These are phyloP conservation scores for Kryptolebias ocellatus DNA, from an alignment of 2,797 vertebrate species.

Conservation along the genomic window DNA sequence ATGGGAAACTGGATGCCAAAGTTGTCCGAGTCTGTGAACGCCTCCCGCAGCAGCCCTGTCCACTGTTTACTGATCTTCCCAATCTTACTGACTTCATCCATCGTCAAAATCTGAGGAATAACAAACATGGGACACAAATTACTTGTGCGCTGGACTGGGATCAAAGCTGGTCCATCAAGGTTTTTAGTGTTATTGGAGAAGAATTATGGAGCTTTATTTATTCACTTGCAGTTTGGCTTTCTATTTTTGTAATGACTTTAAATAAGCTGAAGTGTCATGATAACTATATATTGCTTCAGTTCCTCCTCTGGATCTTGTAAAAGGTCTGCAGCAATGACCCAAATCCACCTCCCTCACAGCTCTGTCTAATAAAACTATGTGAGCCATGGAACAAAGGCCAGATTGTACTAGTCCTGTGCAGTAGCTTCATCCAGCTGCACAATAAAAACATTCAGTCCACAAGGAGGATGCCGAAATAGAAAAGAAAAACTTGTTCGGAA, in stretches of 20 bases:
- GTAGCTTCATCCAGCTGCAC: constrained; percentile 18
- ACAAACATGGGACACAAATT: constrained; percentile 35
- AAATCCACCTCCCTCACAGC: constrained; percentile 43
- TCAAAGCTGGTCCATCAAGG: constrained; percentile 13
- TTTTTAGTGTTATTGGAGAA: constrained; percentile 21
- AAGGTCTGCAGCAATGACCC: constrained; percentile 63
- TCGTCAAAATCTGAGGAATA: constrained; percentile 86
- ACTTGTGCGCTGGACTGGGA: constrained; percentile 23
- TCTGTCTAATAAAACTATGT: constrained; percentile 65
- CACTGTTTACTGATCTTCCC: constrained; percentile 98
- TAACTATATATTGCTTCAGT: constrained; percentile 60
- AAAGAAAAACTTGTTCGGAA: constrained; percentile 20
- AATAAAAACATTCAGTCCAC: constrained; percentile 2
- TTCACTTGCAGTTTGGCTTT: constrained; percentile 20
- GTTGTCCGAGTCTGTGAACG: constrained; percentile 94
- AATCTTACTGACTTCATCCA: constrained; percentile 90
- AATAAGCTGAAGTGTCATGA: constrained; percentile 30
- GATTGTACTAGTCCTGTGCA: constrained; percentile 51
- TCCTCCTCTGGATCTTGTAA: constrained; percentile 39
- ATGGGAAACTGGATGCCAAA: constrained; percentile 95
- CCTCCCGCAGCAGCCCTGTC: constrained; percentile 93
- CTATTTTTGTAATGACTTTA: constrained; percentile 41
- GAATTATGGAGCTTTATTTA: constrained; percentile 10
- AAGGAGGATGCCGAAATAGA: constrained; percentile 19
- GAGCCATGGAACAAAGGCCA: constrained; percentile 62